These are phyloP conservation scores for Lepilemur septentrionalis DNA, from an alignment of 2,797 vertebrate species.

Conservation along the genomic window DNA sequence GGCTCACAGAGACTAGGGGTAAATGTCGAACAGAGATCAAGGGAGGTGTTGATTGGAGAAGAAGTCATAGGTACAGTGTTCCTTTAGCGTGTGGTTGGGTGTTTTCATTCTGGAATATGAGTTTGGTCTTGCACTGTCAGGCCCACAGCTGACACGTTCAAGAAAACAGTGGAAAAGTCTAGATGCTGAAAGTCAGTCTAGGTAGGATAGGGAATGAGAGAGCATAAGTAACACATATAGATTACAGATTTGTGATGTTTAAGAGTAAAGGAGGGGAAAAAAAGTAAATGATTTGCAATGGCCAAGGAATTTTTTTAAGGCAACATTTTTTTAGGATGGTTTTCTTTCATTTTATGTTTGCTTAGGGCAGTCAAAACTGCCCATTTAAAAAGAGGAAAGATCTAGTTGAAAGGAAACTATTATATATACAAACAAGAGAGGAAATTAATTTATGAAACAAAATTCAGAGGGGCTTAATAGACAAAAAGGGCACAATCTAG, in stretches of 20 bases:
- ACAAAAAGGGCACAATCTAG: not conserved
- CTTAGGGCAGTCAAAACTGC: not conserved
- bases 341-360: not conserved
- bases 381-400: not conserved
- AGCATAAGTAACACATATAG: accelerated
- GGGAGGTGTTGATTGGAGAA: not conserved
- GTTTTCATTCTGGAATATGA: not conserved
- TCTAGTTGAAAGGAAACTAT: not conserved
- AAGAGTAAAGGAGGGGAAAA: not conserved
- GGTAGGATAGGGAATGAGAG: not conserved
- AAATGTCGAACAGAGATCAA: not conserved
- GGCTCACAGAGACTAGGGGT: not conserved
- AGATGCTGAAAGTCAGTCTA: not conserved
- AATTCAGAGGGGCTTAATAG: not conserved
- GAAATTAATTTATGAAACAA: constrained; percentile 5
- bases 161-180: not conserved
- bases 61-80: not conserved
- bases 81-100: not conserved
- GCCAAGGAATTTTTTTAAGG: not conserved
- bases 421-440: not conserved
- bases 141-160: too few relatives aligned
- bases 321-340: not conserved
- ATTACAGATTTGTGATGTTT: not conserved
- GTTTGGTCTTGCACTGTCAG: not conserved
- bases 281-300: not conserved